Conservation (phyloP, 2,888 invertebrate genomes). For the Cremastobaeus sp. region DNA sequence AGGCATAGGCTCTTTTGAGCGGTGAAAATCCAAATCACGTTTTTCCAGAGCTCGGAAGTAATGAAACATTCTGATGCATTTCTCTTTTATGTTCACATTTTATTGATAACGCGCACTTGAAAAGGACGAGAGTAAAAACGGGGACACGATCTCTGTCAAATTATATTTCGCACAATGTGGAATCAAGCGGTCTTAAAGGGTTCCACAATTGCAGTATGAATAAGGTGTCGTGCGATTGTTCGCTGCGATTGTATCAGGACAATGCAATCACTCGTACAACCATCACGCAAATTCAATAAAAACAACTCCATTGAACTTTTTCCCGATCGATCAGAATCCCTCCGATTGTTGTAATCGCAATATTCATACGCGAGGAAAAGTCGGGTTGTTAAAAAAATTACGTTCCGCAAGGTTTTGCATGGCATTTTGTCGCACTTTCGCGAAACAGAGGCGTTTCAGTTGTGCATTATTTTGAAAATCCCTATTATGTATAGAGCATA, state of each 20-base stretch:
- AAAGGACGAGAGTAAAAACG: constrained; percentile 4
- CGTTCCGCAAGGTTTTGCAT: too few relatives aligned
- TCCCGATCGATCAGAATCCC: constrained; percentile 15
- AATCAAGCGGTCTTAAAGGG: constrained; percentile 33
- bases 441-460: too few relatives aligned
- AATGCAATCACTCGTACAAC: constrained; percentile 43
- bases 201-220: constrained; percentile 20
- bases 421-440: too few relatives aligned
- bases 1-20: too few relatives aligned
- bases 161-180: constrained; percentile 20
- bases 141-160: constrained; percentile 5
- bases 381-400: too few relatives aligned
- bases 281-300: constrained; percentile 41
- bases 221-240: constrained; percentile 36
- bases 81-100: too few relatives aligned
- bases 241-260: constrained; percentile 31
- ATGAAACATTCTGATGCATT: neutral
- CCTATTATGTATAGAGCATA: too few relatives aligned
- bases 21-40: too few relatives aligned
- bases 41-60: too few relatives aligned
- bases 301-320: constrained; percentile 24
- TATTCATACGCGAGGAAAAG: too few relatives aligned
- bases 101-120: too few relatives aligned
- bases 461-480: too few relatives aligned
- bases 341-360: constrained; percentile 33